Percentiles rank a stretch among this genome's conserved stretches.
These are phyloP conservation scores for Apteryx owenii DNA, from an alignment of 2,113 vertebrate genomes.

Conservation along the genomic window DNA sequence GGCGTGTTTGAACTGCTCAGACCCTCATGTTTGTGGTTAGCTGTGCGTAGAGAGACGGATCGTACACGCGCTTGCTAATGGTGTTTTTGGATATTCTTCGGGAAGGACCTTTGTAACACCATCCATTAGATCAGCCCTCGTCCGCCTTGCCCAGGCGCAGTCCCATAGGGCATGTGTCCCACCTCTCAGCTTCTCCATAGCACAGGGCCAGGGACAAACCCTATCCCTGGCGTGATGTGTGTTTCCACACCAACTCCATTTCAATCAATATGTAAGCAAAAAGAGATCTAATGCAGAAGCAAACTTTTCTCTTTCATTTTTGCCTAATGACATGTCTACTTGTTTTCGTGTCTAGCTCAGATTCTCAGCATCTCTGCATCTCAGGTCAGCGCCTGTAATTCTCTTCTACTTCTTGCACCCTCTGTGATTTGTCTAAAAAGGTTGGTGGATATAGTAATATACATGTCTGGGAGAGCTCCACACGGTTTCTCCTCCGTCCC, in stretches of 20 bases:
- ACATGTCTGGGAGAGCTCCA: fast-evolving
- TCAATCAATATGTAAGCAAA: neutral
- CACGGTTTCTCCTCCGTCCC: neutral
- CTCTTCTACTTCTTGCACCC: neutral
- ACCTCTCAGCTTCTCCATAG: neutral
- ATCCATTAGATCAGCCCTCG: neutral
- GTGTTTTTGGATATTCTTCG: neutral
- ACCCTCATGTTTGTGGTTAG: neutral
- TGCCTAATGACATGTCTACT: neutral
- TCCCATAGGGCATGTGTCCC: neutral
- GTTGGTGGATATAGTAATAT: neutral
- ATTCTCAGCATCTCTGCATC: neutral
- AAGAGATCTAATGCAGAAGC: neutral
- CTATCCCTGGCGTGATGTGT: neutral
- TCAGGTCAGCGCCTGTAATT: neutral
- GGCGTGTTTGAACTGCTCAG: neutral
- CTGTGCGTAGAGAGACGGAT: neutral
- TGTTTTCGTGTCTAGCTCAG: neutral
- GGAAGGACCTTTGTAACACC: neutral
- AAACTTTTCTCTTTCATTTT: neutral
- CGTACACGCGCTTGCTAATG: neutral
- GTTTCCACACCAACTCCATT: neutral
- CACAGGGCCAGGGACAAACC: neutral
- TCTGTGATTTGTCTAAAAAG: neutral
- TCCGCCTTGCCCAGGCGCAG: neutral